Conservation (phyloP, 2,113 vertebrate genomes). For the Brachypteracias leptosomus region DNA sequence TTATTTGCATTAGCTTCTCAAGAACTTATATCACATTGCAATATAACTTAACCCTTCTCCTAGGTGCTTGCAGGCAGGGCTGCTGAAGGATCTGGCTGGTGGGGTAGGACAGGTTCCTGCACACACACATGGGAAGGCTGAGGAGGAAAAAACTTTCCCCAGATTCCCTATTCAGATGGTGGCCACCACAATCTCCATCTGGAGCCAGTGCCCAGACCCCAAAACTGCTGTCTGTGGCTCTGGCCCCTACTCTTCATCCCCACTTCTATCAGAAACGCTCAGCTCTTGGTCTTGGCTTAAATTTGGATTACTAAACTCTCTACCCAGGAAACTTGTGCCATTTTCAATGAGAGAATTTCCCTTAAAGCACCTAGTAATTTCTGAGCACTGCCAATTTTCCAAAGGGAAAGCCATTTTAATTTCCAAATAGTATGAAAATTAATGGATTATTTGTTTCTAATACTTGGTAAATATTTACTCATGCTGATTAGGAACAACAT, state of each 20-base stretch:
- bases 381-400: neutral
- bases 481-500: neutral
- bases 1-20: neutral
- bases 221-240: neutral
- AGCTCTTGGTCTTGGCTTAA: neutral
- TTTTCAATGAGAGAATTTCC: neutral
- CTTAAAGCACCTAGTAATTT: neutral
- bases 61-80: neutral
- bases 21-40: neutral
- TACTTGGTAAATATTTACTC: neutral
- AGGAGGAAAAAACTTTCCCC: neutral
- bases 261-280: neutral
- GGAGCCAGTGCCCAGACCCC: neutral
- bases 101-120: neutral
- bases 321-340: neutral
- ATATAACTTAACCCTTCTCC: neutral
- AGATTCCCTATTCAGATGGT: neutral
- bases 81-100: neutral
- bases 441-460: neutral
- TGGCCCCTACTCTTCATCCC: neutral
- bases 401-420: neutral
- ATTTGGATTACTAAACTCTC: neutral
- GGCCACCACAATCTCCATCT: neutral
- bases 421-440: neutral
- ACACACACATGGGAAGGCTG: neutral